phyloP scores from a whole-genome alignment of 2,888 invertebrate species.

The Leucania comma region DNA sequence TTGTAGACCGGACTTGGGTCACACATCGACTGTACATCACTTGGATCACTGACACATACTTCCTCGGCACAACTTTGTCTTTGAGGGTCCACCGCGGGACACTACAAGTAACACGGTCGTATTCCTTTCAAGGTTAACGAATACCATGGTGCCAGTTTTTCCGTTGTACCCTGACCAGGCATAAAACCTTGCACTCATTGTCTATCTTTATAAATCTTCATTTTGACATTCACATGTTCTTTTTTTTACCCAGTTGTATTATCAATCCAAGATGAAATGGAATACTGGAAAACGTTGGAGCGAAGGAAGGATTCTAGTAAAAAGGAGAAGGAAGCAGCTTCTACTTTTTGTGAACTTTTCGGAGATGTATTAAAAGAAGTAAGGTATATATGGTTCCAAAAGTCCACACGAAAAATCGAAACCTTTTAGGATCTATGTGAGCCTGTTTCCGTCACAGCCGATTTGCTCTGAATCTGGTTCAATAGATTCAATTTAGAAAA shows the following conservation, averaged over 20 bases:
- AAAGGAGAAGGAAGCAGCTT: constrained; percentile 90
- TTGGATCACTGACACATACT: too few relatives aligned
- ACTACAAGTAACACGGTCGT: too few relatives aligned
- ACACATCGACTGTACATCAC: too few relatives aligned
- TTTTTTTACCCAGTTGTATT: constrained; percentile 90
- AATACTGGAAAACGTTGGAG: constrained; percentile 92
- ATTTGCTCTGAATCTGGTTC: too few relatives aligned
- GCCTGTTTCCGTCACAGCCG: neutral
- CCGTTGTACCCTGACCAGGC: too few relatives aligned
- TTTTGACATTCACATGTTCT: neutral
- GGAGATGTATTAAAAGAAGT: constrained; percentile 92
- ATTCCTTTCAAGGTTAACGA: too few relatives aligned
- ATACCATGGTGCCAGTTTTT: too few relatives aligned
- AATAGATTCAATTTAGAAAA: neutral
- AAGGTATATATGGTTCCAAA: constrained; percentile 75
- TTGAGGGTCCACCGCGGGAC: too few relatives aligned
- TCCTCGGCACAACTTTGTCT: too few relatives aligned
- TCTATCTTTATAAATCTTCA: neutral
- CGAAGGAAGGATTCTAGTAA: constrained; percentile 86
- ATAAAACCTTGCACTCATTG: too few relatives aligned
- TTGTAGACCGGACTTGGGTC: too few relatives aligned
- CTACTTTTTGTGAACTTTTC: constrained; percentile 91
- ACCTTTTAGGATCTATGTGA: neutral
- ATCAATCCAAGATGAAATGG: constrained; percentile 93
- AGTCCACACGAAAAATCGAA: neutral